Evolutionary conservation across 2,113 vertebrate genomes (phyloP), one percentile per base, ranked within the genome.

Genomic region (Meriones unguiculatus): DNA sequence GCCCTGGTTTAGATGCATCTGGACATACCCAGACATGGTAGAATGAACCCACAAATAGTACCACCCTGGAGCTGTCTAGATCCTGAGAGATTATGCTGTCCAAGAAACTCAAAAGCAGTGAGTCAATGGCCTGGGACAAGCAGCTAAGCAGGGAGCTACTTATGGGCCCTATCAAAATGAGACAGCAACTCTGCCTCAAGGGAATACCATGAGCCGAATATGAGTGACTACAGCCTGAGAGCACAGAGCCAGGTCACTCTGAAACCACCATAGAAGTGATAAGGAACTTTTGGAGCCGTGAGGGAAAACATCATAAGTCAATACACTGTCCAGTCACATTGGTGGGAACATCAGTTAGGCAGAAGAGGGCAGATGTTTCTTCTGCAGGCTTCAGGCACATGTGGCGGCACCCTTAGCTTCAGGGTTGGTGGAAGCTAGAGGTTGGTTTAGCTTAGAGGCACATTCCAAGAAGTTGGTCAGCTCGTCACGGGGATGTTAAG

Each of bases 21-120:
- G 57, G 87, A 69, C 14, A 24, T 9, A n/a, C 35, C 28, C 35
- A 0, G 62, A 17, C 6, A 0, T 2, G 6, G 35, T 9, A 0
- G 11, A 46, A 28, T 2, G 20, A 35, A 57, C 73, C 41, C 59
- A 2, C 15, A 3, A 24, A 38, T 46, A 35, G 2, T 18, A 30
- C 14, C 22, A 46, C 50, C 46, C 17, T 0, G 0, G 8, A 59
- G 35, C 70, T 0, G 17, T 67, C 64, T 46, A 17, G n/a, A 15
- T 38, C 38, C 28, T 7, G 28, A 65, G 46, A 86, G 84, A 50
- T 46, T 20, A 35, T 46, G 30, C 7, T 69, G 64, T 32, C 30
- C 50, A 12, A 69, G 41, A 41, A 65, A 50, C 41, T 78, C 84
- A 35, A 35, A 76, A 67, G 41, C 57, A 46, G 10, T 50, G 30